A percentile compares a stretch with the other conserved stretches of the same genome.
Evolutionary conservation across 2,113 vertebrate species (phyloP).

Genomic region (Barbus barbus): DNA sequence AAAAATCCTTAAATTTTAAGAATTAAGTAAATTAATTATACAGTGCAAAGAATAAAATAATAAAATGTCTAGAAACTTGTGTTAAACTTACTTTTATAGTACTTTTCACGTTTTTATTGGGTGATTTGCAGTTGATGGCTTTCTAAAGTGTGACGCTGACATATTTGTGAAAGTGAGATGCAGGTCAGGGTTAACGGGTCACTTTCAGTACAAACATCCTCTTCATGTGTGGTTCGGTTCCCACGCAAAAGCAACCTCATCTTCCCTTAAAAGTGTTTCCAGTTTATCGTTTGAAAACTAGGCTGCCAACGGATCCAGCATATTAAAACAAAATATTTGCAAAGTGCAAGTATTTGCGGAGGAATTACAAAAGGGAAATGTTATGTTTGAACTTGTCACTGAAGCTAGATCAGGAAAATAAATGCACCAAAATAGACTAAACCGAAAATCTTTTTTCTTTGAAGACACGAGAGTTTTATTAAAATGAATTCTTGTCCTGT

Average conservation of each 20-base stretch:
- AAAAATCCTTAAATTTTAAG: not conserved
- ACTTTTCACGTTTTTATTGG: not conserved
- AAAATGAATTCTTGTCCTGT: not conserved
- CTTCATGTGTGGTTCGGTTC: slow-evolving; percentile 36
- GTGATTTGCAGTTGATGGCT: not conserved
- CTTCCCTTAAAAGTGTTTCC: not conserved
- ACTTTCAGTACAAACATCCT: slow-evolving; percentile 43
- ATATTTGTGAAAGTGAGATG: slow-evolving; percentile 33
- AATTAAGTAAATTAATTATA: not conserved
- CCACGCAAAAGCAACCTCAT: slow-evolving; percentile 4
- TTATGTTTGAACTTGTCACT: not conserved
- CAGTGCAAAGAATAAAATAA: not conserved
- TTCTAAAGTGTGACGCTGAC: not conserved
- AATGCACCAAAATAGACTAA: not conserved
- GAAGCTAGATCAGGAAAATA: slow-evolving; percentile 1
- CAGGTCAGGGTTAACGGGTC: slow-evolving; percentile 16
- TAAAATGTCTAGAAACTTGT: not conserved
- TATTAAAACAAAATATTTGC: slow-evolving; percentile 23
- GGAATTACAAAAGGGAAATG: not conserved
- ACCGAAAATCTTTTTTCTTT: not conserved
- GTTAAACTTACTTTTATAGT: not conserved
- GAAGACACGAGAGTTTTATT: not conserved
- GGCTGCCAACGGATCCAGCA: not conserved
- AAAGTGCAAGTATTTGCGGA: not conserved
- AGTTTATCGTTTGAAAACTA: not conserved